phyloP scores from a whole-genome alignment of 2,888 invertebrate species.

The Bellardia pandia region DNA sequence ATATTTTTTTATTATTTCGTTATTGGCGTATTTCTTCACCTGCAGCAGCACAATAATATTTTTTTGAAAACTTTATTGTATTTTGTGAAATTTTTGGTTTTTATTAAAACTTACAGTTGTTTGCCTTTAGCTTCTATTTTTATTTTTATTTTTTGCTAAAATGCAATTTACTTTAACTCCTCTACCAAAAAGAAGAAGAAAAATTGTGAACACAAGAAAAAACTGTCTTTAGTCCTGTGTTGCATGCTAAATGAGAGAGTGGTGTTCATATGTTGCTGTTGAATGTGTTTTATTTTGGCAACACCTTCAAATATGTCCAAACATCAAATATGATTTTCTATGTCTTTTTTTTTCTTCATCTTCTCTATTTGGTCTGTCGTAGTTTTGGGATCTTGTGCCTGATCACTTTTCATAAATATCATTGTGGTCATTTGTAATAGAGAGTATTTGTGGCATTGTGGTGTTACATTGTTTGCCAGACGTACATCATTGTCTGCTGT shows the following conservation, averaged over 20 bases:
- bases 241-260: conserved; percentile 24
- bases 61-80: conserved; percentile 1
- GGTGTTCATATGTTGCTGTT: conserved; percentile 20
- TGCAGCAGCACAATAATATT: conserved; percentile 7
- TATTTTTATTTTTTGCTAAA: conserved; percentile 55
- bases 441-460: conserved; percentile 57
- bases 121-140: conserved; percentile 62
- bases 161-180: conserved; percentile 65
- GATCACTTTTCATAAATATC: conserved; percentile 73
- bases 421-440: conserved; percentile 63
- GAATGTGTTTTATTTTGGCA: conserved; percentile 72
- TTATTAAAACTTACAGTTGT: conserved; percentile 62
- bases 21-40: conserved; percentile 26
- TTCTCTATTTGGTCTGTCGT: conserved; percentile 26
- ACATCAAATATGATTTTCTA: conserved; percentile 56
- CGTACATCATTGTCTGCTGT: conserved; percentile 44
- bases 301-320: conserved; percentile 74
- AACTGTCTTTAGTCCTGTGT: conserved; percentile 47
- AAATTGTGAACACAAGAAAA: neutral
- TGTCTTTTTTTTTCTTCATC: conserved; percentile 35
- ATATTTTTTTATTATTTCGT: conserved; percentile 44
- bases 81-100: conserved; percentile 30
- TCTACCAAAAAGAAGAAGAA: conserved; percentile 28
- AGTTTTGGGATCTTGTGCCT: conserved; percentile 42
- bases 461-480: conserved; percentile 51